Conservation (phyloP, 2,797 vertebrate species). For the Alosa sapidissima region DNA sequence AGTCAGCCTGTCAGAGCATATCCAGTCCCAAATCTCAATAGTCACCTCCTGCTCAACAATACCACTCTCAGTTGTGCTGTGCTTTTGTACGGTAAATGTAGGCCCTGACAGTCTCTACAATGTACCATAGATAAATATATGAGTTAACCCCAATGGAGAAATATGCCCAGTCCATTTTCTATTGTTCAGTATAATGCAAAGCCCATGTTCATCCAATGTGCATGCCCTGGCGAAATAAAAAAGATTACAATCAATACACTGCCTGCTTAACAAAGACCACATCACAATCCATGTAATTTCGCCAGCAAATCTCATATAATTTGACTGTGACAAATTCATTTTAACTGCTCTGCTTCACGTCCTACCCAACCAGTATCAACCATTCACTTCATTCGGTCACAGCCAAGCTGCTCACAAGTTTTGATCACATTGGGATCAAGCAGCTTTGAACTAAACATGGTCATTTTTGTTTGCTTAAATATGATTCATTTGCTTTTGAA, state of each 20-base stretch:
- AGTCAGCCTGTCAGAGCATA: neutral
- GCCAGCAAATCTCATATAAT: neutral
- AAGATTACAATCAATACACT: slow-evolving; percentile 5
- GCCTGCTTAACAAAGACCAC: neutral
- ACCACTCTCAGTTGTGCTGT: neutral
- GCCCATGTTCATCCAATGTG: neutral
- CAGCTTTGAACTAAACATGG: neutral
- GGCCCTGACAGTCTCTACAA: neutral
- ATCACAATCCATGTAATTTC: neutral
- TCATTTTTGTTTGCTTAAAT: neutral
- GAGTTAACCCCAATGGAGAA: neutral
- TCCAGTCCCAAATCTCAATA: neutral
- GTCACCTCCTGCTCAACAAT: slow-evolving; percentile 3
- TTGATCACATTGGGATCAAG: neutral
- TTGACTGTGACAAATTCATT: neutral
- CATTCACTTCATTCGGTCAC: neutral
- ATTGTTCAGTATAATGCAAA: neutral
- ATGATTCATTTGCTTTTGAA: neutral
- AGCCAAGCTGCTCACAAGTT: neutral
- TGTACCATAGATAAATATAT: neutral
- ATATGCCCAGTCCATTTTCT: neutral
- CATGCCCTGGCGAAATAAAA: neutral
- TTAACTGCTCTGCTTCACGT: neutral
- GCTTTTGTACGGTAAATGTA: neutral
- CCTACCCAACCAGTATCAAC: neutral